Conservation (phyloP, 2,888 invertebrate species). For the Lottia gigantea region DNA sequence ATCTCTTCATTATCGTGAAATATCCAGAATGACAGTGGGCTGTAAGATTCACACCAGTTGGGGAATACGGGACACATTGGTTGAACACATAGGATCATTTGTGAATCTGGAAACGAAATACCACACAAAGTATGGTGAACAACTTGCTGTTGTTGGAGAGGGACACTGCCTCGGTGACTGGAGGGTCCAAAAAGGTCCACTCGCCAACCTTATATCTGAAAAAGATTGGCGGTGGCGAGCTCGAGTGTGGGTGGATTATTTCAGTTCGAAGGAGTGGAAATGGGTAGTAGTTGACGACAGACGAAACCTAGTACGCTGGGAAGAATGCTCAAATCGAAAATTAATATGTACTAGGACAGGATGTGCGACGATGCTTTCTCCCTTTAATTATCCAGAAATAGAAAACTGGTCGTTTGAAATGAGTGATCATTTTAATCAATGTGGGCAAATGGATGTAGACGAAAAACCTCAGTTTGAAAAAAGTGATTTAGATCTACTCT, state of each 20-base stretch:
- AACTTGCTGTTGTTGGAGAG: background rate
- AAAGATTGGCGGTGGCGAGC: background rate
- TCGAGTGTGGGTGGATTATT: background rate
- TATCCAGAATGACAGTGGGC: background rate
- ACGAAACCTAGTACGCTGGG: background rate
- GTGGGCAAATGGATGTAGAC: no score
- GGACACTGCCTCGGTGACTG: background rate
- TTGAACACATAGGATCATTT: background rate
- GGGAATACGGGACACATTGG: background rate
- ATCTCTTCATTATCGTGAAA: background rate
- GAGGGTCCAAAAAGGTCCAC: background rate
- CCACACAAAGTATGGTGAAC: background rate
- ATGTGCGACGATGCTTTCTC: background rate
- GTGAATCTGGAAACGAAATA: background rate
- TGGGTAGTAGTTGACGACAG: background rate
- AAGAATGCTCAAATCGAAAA: background rate
- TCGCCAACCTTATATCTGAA: background rate
- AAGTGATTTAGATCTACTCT: no score
- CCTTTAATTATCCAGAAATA: background rate
- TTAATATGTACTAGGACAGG: background rate
- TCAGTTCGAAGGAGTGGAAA: background rate
- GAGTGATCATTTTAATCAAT: no score
- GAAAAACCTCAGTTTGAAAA: no score
- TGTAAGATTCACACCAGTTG: background rate
- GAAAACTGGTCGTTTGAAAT: no score